These are phyloP conservation scores for Bellardia pandia DNA, from an alignment of 2,888 invertebrate species.

Conservation along the genomic window DNA sequence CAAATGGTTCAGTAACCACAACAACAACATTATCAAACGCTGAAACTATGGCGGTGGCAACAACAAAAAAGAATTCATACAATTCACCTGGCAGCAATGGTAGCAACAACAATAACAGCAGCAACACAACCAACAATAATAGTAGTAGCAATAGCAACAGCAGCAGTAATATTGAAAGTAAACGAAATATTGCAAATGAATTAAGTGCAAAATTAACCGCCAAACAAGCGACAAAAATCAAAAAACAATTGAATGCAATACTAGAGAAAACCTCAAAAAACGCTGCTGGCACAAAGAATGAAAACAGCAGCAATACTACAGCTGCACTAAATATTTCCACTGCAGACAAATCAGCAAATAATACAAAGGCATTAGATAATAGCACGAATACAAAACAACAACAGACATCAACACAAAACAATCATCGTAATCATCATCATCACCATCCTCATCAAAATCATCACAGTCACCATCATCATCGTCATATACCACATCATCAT, in stretches of 20 bases:
- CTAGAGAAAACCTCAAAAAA: constrained; percentile 79
- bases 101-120: constrained; percentile 70
- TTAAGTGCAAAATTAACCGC: constrained; percentile 80
- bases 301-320: constrained; percentile 15
- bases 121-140: constrained; percentile 68
- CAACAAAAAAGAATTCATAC: constrained; percentile 72
- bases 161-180: constrained; percentile 73
- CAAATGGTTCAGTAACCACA: constrained; percentile 72
- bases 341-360: constrained; percentile 65
- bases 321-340: constrained; percentile 43
- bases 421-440: constrained; percentile 70
- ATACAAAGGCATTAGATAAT: constrained; percentile 56
- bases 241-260: constrained; percentile 81
- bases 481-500: constrained; percentile 78
- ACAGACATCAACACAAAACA: constrained; percentile 61
- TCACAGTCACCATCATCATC: constrained; percentile 61
- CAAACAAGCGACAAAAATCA: constrained; percentile 83
- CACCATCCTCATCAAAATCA: constrained; percentile 73
- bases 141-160: constrained; percentile 70
- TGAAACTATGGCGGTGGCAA: constrained; percentile 53
- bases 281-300: constrained; percentile 69
- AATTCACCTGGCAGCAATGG: constrained; percentile 73
- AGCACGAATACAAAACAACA: constrained; percentile 67
- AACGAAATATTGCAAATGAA: constrained; percentile 77
- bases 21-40: constrained; percentile 62